phyloP scores from a whole-genome alignment of 2,113 vertebrate genomes.

The Pitta sordida region DNA sequence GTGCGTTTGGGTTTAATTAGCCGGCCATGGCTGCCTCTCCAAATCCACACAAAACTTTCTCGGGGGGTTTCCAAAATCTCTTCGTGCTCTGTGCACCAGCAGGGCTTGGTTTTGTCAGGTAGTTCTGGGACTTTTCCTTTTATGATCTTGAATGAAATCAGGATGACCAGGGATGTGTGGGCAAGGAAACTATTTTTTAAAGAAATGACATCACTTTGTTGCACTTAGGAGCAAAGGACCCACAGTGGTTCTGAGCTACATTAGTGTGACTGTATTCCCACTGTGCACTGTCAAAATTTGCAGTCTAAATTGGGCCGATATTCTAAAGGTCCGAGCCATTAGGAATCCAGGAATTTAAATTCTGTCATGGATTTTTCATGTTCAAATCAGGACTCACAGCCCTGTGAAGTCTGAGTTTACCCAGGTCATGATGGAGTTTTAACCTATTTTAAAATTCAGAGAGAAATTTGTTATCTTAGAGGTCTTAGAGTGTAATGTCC shows the following conservation, averaged over 20 bases:
- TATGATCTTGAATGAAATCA: not conserved
- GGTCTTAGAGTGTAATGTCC: not conserved
- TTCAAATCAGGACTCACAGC: not conserved
- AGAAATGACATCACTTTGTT: not conserved
- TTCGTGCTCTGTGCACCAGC: not conserved
- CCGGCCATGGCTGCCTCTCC: not conserved
- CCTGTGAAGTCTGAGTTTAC: not conserved
- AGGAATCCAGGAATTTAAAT: not conserved
- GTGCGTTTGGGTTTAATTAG: not conserved
- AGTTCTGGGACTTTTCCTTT: not conserved
- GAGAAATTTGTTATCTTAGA: not conserved
- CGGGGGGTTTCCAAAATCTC: conserved; percentile 2
- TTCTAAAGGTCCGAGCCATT: not conserved
- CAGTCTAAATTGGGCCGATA: not conserved
- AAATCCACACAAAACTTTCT: not conserved
- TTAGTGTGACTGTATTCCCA: not conserved
- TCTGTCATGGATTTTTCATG: not conserved
- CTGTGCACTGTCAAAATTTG: not conserved
- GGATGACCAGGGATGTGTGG: not conserved
- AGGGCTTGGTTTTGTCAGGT: not conserved
- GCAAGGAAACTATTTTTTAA: not conserved
- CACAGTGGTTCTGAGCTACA: not conserved
- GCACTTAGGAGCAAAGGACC: not conserved
- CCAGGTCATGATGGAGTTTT: not conserved
- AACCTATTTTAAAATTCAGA: not conserved